Conservation (phyloP, 2,113 vertebrate genomes). For the Leucosticte australis region DNA sequence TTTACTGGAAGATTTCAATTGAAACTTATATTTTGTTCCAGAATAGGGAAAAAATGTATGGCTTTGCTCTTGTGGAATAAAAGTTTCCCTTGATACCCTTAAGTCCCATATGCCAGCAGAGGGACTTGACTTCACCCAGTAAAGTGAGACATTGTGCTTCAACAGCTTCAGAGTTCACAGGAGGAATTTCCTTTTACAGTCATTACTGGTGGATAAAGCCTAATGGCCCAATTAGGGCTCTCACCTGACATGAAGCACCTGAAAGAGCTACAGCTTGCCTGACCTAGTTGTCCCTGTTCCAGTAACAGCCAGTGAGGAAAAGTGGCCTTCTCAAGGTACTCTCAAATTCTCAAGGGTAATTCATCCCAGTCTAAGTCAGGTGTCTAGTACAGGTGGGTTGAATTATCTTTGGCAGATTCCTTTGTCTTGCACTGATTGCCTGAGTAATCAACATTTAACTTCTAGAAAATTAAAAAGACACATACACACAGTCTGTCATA, state of each 20-base stretch:
- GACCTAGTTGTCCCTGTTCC: neutral
- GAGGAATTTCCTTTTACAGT: neutral
- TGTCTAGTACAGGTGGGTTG: neutral
- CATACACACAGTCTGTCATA: neutral
- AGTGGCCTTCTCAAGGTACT: neutral
- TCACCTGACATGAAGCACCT: neutral
- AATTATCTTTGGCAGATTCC: neutral
- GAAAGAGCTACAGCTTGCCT: neutral
- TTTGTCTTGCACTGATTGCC: neutral
- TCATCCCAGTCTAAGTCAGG: neutral
- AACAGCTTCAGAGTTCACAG: neutral
- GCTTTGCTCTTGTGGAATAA: neutral
- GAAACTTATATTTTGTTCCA: neutral
- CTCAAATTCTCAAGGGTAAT: neutral
- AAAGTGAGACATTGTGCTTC: neutral
- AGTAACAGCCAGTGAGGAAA: neutral
- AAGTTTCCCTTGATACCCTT: neutral
- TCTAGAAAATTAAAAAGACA: neutral
- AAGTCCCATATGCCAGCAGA: neutral
- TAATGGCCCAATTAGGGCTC: neutral
- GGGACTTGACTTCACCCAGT: neutral
- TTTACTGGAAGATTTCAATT: neutral
- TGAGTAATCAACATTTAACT: neutral
- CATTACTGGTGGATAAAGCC: neutral
- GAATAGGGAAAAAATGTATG: neutral